phyloP scores from a whole-genome alignment of 2,888 invertebrate genomes.

The Cerceris rybyensis region DNA sequence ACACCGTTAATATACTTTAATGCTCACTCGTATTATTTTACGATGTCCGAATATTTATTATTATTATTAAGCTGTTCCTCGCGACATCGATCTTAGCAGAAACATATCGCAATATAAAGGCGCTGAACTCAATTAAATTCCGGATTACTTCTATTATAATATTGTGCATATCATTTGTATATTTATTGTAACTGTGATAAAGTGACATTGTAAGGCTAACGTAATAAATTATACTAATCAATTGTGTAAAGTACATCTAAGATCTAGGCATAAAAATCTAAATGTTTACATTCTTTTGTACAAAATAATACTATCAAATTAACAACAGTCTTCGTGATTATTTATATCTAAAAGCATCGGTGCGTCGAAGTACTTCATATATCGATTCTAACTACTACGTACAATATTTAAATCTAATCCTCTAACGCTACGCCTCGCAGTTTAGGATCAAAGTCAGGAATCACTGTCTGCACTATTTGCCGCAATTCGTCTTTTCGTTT shows the following conservation, averaged over 20 bases:
- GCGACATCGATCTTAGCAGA: conserved; percentile 19
- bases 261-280: conserved; percentile 15
- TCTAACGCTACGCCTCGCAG: conserved; percentile 69
- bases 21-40: conserved; percentile 20
- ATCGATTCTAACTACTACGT: conserved; percentile 20
- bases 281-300: conserved; percentile 26
- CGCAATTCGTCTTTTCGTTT: conserved; percentile 73
- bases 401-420: conserved; percentile 44
- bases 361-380: conserved; percentile 3
- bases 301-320: conserved; percentile 13
- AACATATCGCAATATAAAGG: conserved; percentile 30
- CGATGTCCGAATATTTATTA: conserved; percentile 8
- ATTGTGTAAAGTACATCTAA: conserved; percentile 43
- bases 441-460: conserved; percentile 77
- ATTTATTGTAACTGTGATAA: conserved; percentile 78
- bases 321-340: conserved; percentile 22
- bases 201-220: conserved; percentile 65
- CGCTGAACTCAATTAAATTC: conserved; percentile 25
- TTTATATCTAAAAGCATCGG: conserved; percentile 5
- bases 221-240: conserved; percentile 61
- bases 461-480: conserved; percentile 74
- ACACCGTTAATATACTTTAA: conserved; percentile 21
- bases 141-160: conserved; percentile 50
- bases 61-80: conserved; percentile 21
- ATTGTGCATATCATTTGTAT: conserved; percentile 64